These are phyloP conservation scores for Caenorhabditis doughertyi DNA, from an alignment of 2,888 invertebrate genomes.

Conservation along the genomic window DNA sequence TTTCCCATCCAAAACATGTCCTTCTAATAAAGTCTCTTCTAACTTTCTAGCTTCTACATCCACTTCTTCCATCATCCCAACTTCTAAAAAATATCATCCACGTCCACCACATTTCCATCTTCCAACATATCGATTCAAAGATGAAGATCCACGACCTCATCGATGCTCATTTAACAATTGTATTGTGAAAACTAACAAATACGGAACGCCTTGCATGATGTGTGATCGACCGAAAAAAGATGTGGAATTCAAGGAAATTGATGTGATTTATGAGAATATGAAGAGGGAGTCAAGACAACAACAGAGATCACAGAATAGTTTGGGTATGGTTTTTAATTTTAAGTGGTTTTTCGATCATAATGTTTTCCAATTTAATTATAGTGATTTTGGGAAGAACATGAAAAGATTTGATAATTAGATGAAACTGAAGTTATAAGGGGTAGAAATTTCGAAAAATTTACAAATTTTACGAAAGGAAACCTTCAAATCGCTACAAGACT, in stretches of 20 bases:
- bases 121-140: constrained; percentile 73
- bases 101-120: constrained; percentile 74
- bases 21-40: too few relatives aligned
- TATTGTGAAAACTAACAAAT: constrained; percentile 3
- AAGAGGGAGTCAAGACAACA: not conserved
- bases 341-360: too few relatives aligned
- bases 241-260: constrained; percentile 66
- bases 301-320: constrained; percentile 33
- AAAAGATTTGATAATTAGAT: too few relatives aligned
- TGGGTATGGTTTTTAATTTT: too few relatives aligned
- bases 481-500: too few relatives aligned
- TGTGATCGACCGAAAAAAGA: constrained; percentile 68
- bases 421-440: too few relatives aligned
- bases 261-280: constrained; percentile 64
- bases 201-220: constrained; percentile 64
- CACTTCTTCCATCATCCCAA: too few relatives aligned
- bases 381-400: too few relatives aligned
- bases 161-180: constrained; percentile 40
- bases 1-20: too few relatives aligned
- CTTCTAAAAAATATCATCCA: constrained; percentile 7
- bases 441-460: too few relatives aligned
- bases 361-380: too few relatives aligned
- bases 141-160: constrained; percentile 72
- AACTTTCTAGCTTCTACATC: not conserved
- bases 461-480: too few relatives aligned